Evolutionary conservation across 1,140 invertebrate genomes (phyloP).

Genomic region (Lepidostoma basale): DNA sequence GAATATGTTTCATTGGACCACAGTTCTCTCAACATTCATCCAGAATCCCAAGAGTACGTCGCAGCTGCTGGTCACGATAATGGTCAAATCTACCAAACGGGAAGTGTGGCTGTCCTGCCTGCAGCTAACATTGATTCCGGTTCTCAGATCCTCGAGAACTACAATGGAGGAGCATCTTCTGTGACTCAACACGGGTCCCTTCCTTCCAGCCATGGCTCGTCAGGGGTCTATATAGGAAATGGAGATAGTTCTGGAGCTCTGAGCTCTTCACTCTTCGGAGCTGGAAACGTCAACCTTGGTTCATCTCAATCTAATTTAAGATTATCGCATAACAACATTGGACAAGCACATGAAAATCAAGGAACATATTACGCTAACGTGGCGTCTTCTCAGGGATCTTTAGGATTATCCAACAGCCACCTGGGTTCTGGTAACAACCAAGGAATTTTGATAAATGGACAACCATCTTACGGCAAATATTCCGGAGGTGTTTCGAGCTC

Average conservation of each 20-base stretch:
- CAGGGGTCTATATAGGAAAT: neutral
- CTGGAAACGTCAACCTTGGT: too few relatives aligned
- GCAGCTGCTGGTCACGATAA: neutral
- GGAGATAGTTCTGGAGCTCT: neutral
- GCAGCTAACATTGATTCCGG: neutral
- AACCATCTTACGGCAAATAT: neutral
- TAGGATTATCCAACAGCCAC: neutral
- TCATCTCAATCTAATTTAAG: too few relatives aligned
- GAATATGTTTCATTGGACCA: constrained; percentile 1
- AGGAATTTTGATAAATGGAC: constrained; percentile 4
- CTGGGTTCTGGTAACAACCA: neutral
- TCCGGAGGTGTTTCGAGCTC: constrained; percentile 16
- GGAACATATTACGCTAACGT: too few relatives aligned
- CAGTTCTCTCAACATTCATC: neutral
- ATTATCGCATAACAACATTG: too few relatives aligned
- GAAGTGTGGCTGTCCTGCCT: neutral
- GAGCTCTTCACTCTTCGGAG: neutral
- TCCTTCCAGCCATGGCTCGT: neutral
- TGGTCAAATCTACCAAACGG: constrained; percentile 18
- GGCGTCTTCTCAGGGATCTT: too few relatives aligned
- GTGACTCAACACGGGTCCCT: neutral
- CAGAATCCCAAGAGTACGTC: neutral
- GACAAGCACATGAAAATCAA: too few relatives aligned
- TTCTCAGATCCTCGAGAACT: constrained; percentile 11
- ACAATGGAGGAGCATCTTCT: constrained; percentile 9